Percentiles rank a stretch among this genome's conserved stretches.
phyloP scores from a whole-genome alignment of 1,140 invertebrate genomes.

The Meloidogyne hapla region DNA sequence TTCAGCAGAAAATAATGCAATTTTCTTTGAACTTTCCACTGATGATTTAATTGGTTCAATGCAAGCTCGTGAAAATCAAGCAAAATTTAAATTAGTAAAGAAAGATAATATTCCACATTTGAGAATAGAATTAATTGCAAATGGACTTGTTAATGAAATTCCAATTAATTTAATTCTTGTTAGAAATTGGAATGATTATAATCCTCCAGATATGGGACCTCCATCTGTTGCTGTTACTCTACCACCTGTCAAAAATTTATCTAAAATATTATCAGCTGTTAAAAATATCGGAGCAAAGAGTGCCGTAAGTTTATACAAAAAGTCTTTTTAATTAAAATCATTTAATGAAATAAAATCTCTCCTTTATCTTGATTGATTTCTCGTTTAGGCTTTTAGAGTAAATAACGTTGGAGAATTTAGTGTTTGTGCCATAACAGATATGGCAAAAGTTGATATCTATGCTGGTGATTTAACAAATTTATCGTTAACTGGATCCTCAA shows the following conservation, averaged over 20 bases:
- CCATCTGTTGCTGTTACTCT: constrained; percentile 6
- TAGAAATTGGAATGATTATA: constrained; percentile 31
- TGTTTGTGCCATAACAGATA: constrained; percentile 11
- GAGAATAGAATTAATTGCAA: constrained; percentile 24
- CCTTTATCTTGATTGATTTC: no score
- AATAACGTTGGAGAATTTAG: constrained; percentile 19
- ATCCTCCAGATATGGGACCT: constrained; percentile 30
- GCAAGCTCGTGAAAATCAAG: constrained; percentile 17
- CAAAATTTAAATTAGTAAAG: constrained; percentile 28
- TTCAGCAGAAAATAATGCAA: constrained; percentile 30
- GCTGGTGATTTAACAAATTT: constrained; percentile 11
- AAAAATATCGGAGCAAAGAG: constrained; percentile 26
- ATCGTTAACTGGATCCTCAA: constrained; percentile 9
- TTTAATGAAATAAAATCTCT: no score
- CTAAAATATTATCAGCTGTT: constrained; percentile 9
- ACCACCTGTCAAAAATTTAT: constrained; percentile 18
- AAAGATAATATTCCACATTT: constrained; percentile 29
- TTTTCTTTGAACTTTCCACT: constrained; percentile 32
- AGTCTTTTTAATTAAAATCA: neutral
- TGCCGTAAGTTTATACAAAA: constrained; percentile 7
- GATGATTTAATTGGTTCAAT: constrained; percentile 27
- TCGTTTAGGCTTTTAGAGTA: constrained; percentile 16
- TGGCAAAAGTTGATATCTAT: constrained; percentile 21
- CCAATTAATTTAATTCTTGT: constrained; percentile 24
- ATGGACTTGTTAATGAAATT: constrained; percentile 29